Percentiles rank a stretch among this genome's conserved stretches.
These are phyloP conservation scores for Taenioides sp. DNA, from an alignment of 2,797 vertebrate genomes.

Conservation along the genomic window DNA sequence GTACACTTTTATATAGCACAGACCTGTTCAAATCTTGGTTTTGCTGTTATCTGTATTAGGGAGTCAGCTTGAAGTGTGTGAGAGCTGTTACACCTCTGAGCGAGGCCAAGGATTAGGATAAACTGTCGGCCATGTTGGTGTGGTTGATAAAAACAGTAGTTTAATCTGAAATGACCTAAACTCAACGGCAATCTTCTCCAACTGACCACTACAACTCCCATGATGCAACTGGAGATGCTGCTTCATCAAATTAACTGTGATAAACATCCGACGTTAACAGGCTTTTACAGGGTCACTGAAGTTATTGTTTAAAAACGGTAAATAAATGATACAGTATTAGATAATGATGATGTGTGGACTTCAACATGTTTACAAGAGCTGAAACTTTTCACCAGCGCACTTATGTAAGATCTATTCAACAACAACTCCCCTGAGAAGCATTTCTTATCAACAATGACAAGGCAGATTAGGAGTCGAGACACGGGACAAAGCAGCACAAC, in stretches of 20 bases:
- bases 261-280: not conserved
- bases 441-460: not conserved
- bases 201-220: not conserved
- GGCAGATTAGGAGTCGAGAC: not conserved
- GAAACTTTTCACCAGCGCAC: not conserved
- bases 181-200: not conserved
- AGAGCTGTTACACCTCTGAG: conserved; percentile 45
- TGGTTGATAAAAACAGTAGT: conserved; percentile 51
- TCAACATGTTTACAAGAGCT: not conserved
- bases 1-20: no score
- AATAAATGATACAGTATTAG: not conserved
- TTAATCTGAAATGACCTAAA: not conserved
- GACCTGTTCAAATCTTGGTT: no score
- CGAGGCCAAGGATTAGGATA: conserved; percentile 62
- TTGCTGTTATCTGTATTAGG: not conserved
- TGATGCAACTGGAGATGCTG: not conserved
- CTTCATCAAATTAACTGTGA: conserved; percentile 31
- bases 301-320: not conserved
- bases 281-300: not conserved
- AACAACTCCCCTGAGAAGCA: not conserved
- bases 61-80: not conserved
- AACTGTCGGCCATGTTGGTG: conserved; percentile 49
- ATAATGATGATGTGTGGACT: not conserved
- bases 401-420: not conserved
- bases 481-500: not conserved